These are phyloP conservation scores for Barnardius zonarius DNA, from an alignment of 2,113 vertebrate genomes.

Conservation along the genomic window DNA sequence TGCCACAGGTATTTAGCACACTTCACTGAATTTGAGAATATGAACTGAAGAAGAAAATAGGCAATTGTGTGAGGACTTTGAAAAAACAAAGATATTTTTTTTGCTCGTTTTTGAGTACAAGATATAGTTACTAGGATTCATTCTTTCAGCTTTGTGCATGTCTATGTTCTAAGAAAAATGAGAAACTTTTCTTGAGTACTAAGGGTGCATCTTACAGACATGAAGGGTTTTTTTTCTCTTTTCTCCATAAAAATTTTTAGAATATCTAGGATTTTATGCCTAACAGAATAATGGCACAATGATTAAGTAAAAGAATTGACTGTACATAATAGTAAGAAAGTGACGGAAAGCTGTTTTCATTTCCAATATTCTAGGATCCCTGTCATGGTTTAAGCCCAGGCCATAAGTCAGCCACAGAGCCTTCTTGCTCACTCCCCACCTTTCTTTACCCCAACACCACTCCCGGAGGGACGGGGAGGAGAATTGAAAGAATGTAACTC, in stretches of 20 bases:
- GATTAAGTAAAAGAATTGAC: accelerated
- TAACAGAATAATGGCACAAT: background rate
- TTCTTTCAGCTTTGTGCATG: background rate
- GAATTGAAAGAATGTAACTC: too few relatives aligned
- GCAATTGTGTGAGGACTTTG: background rate
- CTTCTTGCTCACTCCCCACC: too few relatives aligned
- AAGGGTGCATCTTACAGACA: background rate
- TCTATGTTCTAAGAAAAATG: background rate
- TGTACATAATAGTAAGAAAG: background rate
- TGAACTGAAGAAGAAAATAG: background rate
- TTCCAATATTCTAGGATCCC: background rate
- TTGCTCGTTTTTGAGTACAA: background rate
- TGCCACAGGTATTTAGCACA: background rate
- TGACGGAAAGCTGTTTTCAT: background rate
- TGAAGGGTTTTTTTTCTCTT: background rate
- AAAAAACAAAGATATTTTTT: too few relatives aligned
- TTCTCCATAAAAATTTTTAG: background rate
- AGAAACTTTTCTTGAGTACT: background rate
- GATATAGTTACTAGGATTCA: background rate
- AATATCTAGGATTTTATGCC: background rate
- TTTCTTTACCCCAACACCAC: too few relatives aligned
- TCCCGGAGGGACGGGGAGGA: too few relatives aligned
- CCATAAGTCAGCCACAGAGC: too few relatives aligned
- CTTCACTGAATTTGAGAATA: background rate
- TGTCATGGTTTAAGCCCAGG: too few relatives aligned